These are phyloP conservation scores for Brachyptera risi DNA, from an alignment of 2,888 invertebrate genomes.

Conservation along the genomic window DNA sequence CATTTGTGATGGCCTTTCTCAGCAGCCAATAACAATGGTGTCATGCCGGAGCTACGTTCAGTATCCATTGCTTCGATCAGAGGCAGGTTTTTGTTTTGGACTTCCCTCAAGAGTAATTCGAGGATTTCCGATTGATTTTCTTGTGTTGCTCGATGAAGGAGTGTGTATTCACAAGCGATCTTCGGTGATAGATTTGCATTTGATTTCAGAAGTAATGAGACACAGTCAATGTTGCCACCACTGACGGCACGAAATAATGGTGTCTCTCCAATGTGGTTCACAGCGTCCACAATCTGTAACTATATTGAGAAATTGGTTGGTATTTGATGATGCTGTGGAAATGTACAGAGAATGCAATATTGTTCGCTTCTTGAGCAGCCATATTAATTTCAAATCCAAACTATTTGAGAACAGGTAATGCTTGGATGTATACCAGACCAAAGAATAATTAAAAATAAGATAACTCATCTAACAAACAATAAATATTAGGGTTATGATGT, in stretches of 20 bases:
- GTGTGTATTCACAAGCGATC: constrained; percentile 49
- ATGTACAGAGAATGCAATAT: neutral
- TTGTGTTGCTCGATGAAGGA: constrained; percentile 58
- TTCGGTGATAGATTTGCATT: constrained; percentile 48
- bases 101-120: constrained; percentile 49
- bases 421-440: too few species aligned
- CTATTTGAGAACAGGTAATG: too few species aligned
- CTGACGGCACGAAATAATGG: constrained; percentile 50
- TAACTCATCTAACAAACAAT: too few species aligned
- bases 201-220: constrained; percentile 47
- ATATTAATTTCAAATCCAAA: too few species aligned
- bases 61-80: constrained; percentile 31
- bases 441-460: too few species aligned
- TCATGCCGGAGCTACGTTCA: constrained; percentile 45
- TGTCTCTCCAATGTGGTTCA: constrained; percentile 47
- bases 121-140: constrained; percentile 53
- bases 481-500: too few species aligned
- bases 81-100: constrained; percentile 41
- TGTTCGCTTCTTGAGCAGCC: too few species aligned
- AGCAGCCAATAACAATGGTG: constrained; percentile 55
- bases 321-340: neutral
- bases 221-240: constrained; percentile 47
- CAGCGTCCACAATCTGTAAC: constrained; percentile 45
- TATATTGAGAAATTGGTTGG: neutral
- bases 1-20: constrained; percentile 50